Percentiles rank a stretch among this genome's conserved stretches.
phyloP scores from a whole-genome alignment of 2,797 vertebrate genomes.

The Halcyon chelicuti region DNA sequence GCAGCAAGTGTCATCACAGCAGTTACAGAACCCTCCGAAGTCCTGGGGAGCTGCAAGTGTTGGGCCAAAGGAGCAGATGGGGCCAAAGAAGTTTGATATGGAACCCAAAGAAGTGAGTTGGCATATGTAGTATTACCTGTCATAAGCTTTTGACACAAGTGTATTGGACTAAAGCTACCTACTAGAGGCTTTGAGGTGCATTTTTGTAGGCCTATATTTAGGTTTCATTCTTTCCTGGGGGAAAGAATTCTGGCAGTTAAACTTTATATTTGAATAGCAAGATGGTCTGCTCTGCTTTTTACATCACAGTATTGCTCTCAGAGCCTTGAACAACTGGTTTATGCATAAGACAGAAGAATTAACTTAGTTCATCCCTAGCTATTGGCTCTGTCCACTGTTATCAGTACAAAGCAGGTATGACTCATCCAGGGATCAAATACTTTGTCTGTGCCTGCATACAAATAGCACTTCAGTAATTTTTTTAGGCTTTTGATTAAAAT shows the following conservation, averaged over 20 bases:
- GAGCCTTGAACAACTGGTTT: slow-evolving; percentile 3
- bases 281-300: neutral
- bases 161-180: neutral
- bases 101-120: slow-evolving; percentile 88
- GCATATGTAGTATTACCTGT: slow-evolving; percentile 51
- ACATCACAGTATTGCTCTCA: neutral
- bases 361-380: slow-evolving; percentile 12
- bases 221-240: neutral
- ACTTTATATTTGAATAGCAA: neutral
- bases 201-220: neutral
- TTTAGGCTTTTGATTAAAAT: slow-evolving; percentile 62
- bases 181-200: neutral
- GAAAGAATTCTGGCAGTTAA: neutral
- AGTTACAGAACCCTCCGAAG: slow-evolving; percentile 76
- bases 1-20: slow-evolving; percentile 58
- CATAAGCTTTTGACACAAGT: slow-evolving; percentile 13
- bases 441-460: slow-evolving; percentile 33
- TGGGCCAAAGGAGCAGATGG: slow-evolving; percentile 80
- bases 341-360: slow-evolving; percentile 36
- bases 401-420: slow-evolving; percentile 61
- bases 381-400: slow-evolving; percentile 4
- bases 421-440: slow-evolving; percentile 52
- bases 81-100: slow-evolving; percentile 75
- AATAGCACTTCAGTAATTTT: slow-evolving; percentile 34
- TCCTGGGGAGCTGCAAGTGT: slow-evolving; percentile 84